phyloP scores from a whole-genome alignment of 2,888 invertebrate species.

The Rotaria macrura region DNA sequence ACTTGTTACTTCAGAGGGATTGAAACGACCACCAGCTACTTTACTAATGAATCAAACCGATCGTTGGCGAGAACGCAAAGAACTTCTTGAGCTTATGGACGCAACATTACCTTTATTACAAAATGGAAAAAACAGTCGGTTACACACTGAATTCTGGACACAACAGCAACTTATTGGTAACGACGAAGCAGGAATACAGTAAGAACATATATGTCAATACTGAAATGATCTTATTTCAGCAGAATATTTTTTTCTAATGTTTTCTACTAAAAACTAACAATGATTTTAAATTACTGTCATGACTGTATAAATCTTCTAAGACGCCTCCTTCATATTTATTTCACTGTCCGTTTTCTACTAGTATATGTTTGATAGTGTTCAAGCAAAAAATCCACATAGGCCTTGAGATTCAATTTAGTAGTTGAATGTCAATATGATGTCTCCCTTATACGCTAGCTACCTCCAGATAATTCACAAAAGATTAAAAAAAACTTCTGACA shows the following conservation, averaged over 20 bases:
- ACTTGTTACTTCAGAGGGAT: slow-evolving; percentile 42
- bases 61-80: slow-evolving; percentile 42
- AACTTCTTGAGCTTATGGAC: slow-evolving; percentile 46
- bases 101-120: slow-evolving; percentile 45
- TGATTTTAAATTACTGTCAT: too few species aligned
- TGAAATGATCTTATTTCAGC: background rate
- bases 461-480: too few species aligned
- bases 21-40: slow-evolving; percentile 44
- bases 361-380: too few species aligned
- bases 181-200: slow-evolving; percentile 47
- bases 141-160: slow-evolving; percentile 51
- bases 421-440: too few species aligned
- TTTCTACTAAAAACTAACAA: too few species aligned
- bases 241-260: slow-evolving; percentile 17
- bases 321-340: too few species aligned
- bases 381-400: too few species aligned
- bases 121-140: slow-evolving; percentile 49
- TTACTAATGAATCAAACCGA: slow-evolving; percentile 49
- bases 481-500: too few species aligned
- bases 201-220: slow-evolving; percentile 35
- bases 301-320: too few species aligned
- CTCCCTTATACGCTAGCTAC: too few species aligned
- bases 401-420: too few species aligned
- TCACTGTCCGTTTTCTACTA: too few species aligned
- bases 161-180: slow-evolving; percentile 47